These are phyloP conservation scores for Venturia canescens DNA, from an alignment of 1,140 invertebrate species.

Conservation along the genomic window DNA sequence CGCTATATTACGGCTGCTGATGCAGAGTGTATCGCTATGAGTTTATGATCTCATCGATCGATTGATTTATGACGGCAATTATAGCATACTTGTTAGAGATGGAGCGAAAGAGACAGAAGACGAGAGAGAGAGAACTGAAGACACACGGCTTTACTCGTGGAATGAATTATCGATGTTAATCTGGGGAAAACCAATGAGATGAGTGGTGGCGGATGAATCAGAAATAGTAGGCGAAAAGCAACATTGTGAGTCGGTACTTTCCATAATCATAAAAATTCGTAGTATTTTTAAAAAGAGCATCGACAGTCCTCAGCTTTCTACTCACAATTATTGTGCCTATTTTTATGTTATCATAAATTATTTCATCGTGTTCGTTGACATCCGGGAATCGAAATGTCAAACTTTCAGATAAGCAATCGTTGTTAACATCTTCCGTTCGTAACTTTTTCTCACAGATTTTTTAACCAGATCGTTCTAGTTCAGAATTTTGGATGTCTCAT, in stretches of 20 bases:
- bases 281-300: neutral
- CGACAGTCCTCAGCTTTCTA: too few relatives aligned
- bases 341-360: neutral
- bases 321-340: neutral
- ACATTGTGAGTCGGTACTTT: slow-evolving; percentile 34
- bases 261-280: slow-evolving; percentile 9
- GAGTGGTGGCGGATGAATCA: slow-evolving; percentile 8
- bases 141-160: slow-evolving; percentile 71
- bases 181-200: slow-evolving; percentile 69
- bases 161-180: slow-evolving; percentile 76
- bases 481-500: too few relatives aligned
- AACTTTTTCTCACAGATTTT: too few relatives aligned
- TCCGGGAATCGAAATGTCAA: too few relatives aligned
- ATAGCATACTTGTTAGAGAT: slow-evolving; percentile 71
- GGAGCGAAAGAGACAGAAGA: slow-evolving; percentile 16
- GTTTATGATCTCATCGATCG: slow-evolving; percentile 77
- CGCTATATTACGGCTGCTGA: slow-evolving; percentile 46
- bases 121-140: slow-evolving; percentile 55
- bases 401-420: too few relatives aligned
- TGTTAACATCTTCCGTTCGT: too few relatives aligned
- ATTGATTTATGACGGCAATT: slow-evolving; percentile 78
- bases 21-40: slow-evolving; percentile 62
- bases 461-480: too few relatives aligned
- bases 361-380: neutral
- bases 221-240: slow-evolving; percentile 1